Evolutionary conservation across 2,888 invertebrate genomes (phyloP).

Genomic region (Andricus curvator): DNA sequence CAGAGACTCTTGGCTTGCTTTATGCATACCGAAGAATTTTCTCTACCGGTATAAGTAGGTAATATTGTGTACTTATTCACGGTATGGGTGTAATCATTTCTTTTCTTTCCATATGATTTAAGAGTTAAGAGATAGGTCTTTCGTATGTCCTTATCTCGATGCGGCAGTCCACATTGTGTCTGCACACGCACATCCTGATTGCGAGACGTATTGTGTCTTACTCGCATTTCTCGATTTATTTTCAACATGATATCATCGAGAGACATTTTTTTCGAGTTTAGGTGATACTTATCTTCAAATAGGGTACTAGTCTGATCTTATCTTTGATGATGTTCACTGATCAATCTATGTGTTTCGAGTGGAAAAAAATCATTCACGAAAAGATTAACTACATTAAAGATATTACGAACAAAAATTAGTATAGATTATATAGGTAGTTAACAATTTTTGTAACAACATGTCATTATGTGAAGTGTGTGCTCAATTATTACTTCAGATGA

Average conservation of each 20-base stretch:
- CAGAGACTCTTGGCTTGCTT: constrained; percentile 5
- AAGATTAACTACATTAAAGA: not conserved
- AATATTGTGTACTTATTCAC: not conserved
- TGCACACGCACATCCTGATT: constrained; percentile 26
- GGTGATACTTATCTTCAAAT: constrained; percentile 15
- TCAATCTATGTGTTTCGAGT: not conserved
- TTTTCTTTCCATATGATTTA: not conserved
- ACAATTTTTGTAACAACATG: too few species aligned
- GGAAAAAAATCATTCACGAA: not conserved
- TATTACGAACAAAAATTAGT: too few species aligned
- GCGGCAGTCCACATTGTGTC: constrained; percentile 23
- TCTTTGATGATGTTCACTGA: not conserved
- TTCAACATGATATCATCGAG: not conserved
- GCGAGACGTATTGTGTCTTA: not conserved
- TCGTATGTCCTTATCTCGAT: constrained; percentile 13
- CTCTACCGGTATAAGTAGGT: not conserved
- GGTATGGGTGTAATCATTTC: constrained; percentile 5
- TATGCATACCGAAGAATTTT: not conserved
- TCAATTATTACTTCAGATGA: too few species aligned
- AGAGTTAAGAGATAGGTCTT: constrained; percentile 6
- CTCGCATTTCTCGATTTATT: constrained; percentile 11
- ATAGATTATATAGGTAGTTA: too few species aligned
- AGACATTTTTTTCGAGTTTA: not conserved
- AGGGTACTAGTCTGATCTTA: constrained; percentile 12
- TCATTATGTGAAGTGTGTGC: too few species aligned